phyloP scores from a whole-genome alignment of 1,140 invertebrate species.

The Sarcophaga peregrina region DNA sequence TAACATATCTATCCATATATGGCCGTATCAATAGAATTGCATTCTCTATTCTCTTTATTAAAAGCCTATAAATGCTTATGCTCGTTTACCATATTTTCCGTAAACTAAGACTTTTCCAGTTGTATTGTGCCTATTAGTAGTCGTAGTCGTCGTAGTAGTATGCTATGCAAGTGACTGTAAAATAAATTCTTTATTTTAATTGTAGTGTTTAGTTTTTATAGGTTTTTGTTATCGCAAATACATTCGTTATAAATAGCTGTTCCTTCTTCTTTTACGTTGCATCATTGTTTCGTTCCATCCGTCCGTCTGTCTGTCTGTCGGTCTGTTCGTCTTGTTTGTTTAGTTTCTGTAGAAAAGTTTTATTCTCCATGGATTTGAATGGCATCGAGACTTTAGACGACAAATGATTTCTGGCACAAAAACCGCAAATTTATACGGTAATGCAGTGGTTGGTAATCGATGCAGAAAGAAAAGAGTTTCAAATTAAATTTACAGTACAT shows the following conservation, averaged over 20 bases:
- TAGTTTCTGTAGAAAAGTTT: background rate
- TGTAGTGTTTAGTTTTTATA: conserved; percentile 36
- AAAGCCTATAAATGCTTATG: background rate
- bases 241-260: conserved; percentile 3
- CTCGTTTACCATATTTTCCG: background rate
- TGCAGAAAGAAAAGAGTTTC: background rate
- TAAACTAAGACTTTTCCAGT: background rate
- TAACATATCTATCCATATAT: conserved; percentile 1
- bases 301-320: background rate
- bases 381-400: background rate
- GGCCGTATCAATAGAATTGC: background rate
- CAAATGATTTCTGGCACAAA: background rate
- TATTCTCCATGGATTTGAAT: background rate
- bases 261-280: background rate
- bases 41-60: background rate
- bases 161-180: too few species aligned
- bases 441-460: background rate
- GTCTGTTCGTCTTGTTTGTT: background rate
- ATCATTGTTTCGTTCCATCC: too few species aligned
- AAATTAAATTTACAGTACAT: background rate
- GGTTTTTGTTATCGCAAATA: conserved; percentile 22
- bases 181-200: conserved; percentile 42
- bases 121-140: too few species aligned
- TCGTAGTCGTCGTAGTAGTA: too few species aligned
- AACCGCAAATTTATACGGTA: background rate